These are phyloP conservation scores for Trachemys scripta DNA, from an alignment of 2,113 vertebrate species.

Conservation along the genomic window DNA sequence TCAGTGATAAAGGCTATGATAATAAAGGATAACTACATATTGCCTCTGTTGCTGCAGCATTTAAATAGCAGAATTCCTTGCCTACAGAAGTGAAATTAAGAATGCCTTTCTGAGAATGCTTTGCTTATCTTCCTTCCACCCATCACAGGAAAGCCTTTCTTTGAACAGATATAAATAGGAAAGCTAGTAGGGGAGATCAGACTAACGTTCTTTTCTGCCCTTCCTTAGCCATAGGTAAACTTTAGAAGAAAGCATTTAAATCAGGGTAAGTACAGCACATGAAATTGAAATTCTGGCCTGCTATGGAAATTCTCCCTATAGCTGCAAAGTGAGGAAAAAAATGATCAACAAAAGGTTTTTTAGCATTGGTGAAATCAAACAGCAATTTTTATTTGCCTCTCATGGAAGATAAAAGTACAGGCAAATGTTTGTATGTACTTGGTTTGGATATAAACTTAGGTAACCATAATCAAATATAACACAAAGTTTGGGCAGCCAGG, in stretches of 20 bases:
- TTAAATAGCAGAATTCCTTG: not conserved
- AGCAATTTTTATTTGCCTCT: not conserved
- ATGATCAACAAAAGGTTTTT: not conserved
- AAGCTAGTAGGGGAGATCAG: not conserved
- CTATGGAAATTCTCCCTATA: not conserved
- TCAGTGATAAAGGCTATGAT: not conserved
- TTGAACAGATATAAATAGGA: not conserved
- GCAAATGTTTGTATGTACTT: not conserved
- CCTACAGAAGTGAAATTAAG: not conserved
- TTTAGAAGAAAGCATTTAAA: not conserved
- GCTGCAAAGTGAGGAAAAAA: not conserved
- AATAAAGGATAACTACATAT: not conserved
- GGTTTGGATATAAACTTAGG: not conserved
- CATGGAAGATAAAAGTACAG: not conserved
- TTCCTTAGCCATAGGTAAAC: not conserved
- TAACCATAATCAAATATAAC: not conserved
- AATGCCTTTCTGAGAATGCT: not conserved
- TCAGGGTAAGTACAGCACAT: not conserved
- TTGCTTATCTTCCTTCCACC: not conserved
- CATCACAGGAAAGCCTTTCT: accelerated
- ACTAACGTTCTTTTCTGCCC: not conserved
- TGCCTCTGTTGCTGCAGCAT: not conserved
- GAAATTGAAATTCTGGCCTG: not conserved
- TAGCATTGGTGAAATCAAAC: not conserved
- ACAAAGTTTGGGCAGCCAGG: not conserved